Base-by-base conservation (phyloP, 2,888 invertebrate species). In the Mycalesis mineus region DNA sequence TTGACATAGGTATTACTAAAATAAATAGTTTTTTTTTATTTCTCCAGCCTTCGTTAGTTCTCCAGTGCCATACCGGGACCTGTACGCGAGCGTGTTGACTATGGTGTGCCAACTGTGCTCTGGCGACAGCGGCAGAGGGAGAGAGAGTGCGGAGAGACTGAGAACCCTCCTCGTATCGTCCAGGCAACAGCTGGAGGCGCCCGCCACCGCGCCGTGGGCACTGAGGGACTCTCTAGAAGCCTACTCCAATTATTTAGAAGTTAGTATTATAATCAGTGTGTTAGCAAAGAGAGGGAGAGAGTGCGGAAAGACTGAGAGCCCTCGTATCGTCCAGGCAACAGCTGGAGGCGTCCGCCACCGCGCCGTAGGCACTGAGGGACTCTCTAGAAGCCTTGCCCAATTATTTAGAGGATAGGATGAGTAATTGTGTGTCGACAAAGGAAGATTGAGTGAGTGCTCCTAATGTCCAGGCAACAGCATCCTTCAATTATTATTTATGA, bases 181-280 rank as follows among this genome's bases (percentile, higher is more conserved):
- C 0, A 13, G 58, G 1, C 33, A 8, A 28, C 47, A 31, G 11
- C 33, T 47, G 14, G 15, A 33, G 9, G 47, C 11, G 0, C 47
- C 47, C 15, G 14, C 47, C 15, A 15, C 47, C 15, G 70, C 82
- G 9, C 15, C 57, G 0, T 92, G 91, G 90, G 67, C 70, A 15
- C 75, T 90, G 56, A 76, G 92, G n/a, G 88, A 88, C 29, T 77
- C 87, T 4, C 84, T 92, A 65, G 93, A 92, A 69, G 80, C 82
- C 33, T 82, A 92, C 37, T 91, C 92, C 15, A 92, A 92, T 70
- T 91, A 90, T 68, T 80, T 93, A 60, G 94, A 94, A 91, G 94
- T 94, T 54, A 69, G 13, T 39, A 31, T 13, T 8, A 15, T 28
- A 2, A 11, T 17, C 22, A 6, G 7, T 5, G 9, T 33, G 33